A percentile compares a stretch with the other conserved stretches of the same genome.
Conservation (phyloP, 2,113 vertebrate species). For the Brienomyrus brachyistius region DNA sequence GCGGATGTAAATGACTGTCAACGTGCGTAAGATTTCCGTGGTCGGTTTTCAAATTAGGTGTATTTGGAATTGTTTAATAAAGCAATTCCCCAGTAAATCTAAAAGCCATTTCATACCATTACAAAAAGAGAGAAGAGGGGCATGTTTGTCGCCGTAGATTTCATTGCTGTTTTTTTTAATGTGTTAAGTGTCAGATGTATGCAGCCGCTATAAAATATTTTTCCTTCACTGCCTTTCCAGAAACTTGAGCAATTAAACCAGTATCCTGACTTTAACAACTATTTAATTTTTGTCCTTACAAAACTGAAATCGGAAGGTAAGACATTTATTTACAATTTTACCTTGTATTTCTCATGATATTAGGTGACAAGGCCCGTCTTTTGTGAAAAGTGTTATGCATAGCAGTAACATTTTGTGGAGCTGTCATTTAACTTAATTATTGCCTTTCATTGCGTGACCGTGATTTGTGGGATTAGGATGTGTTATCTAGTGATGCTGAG, state of each 20-base stretch:
- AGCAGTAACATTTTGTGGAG: neutral
- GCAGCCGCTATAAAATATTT: neutral
- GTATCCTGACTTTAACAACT: constrained; percentile 98
- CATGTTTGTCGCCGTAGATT: neutral
- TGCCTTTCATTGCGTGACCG: neutral
- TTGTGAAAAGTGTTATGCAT: neutral
- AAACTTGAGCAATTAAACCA: constrained; percentile 98
- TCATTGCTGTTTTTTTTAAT: neutral
- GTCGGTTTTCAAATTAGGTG: neutral
- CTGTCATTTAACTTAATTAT: neutral
- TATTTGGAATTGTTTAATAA: neutral
- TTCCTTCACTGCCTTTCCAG: constrained; percentile 72
- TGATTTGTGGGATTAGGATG: neutral
- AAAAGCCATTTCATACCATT: neutral
- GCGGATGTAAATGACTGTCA: neutral
- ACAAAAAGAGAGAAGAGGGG: neutral
- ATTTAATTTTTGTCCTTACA: constrained; percentile 95
- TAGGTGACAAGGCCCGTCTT: neutral
- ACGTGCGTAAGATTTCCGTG: neutral
- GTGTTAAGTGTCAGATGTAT: neutral
- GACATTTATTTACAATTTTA: constrained; percentile 20
- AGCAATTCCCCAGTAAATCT: neutral
- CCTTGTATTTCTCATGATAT: neutral
- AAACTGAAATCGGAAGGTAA: constrained; percentile 97
- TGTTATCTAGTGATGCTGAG: neutral